Conservation (phyloP, 2,113 vertebrate genomes). For the Poeciliopsis occidentalis region DNA sequence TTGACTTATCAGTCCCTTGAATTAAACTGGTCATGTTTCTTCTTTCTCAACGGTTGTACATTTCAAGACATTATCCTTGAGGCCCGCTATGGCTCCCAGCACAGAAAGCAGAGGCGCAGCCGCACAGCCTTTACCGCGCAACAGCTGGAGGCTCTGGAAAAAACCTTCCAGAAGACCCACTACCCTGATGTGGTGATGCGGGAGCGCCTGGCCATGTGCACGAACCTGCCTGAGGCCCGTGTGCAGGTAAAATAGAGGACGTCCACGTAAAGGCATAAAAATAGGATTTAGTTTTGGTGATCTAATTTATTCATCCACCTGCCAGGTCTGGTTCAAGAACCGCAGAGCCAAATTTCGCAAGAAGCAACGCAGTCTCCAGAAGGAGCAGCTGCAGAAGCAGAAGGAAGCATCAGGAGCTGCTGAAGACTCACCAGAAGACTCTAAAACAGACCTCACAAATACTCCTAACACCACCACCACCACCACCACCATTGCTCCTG, state of each 20-base stretch:
- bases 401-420: conserved; percentile 84
- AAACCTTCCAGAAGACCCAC: conserved; percentile 99
- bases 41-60: conserved; percentile 96
- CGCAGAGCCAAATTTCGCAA: conserved; percentile 97
- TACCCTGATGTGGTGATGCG: conserved; percentile 99
- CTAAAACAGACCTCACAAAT: conserved; percentile 68
- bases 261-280: not conserved
- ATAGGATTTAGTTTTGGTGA: not conserved
- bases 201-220: conserved; percentile 98
- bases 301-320: not conserved
- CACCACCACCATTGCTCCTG: conserved; percentile 53
- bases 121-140: conserved; percentile 97
- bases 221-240: conserved; percentile 96
- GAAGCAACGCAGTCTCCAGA: conserved; percentile 98
- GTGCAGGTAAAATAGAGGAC: conserved; percentile 86
- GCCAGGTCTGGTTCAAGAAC: conserved; percentile 99
- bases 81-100: conserved; percentile 98
- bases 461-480: conserved; percentile 68
- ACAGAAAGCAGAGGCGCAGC: conserved; percentile 96
- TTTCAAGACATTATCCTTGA: conserved; percentile 99
- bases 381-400: conserved; percentile 97
- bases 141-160: conserved; percentile 97
- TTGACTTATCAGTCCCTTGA: conserved; percentile 70
- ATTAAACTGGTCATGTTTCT: conserved; percentile 90
- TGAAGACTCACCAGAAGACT: conserved; percentile 79